phyloP scores from a whole-genome alignment of 2,888 invertebrate genomes.

The Andrena bicolor region DNA sequence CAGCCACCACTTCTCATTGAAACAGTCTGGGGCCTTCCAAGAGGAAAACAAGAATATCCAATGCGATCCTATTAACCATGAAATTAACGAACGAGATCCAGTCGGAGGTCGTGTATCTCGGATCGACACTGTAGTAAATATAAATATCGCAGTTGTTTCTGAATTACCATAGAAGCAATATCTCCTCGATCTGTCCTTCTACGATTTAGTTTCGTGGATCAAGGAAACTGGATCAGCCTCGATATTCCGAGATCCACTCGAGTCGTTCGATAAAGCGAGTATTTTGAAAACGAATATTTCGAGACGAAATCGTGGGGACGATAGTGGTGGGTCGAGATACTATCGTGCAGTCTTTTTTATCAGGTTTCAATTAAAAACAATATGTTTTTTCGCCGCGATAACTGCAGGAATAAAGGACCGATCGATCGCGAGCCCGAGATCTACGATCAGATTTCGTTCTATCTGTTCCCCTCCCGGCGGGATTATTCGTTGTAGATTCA shows the following conservation, averaged over 20 bases:
- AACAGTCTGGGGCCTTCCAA: no score
- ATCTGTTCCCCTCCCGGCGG: neutral
- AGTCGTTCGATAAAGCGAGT: neutral
- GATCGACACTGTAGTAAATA: no score
- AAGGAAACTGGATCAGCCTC: neutral
- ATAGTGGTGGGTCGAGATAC: neutral
- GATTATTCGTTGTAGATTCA: conserved; percentile 16
- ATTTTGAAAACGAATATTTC: neutral
- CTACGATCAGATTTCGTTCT: conserved; percentile 3
- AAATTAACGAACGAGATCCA: no score
- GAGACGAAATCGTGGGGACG: neutral
- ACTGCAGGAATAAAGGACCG: conserved; percentile 2
- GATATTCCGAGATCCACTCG: neutral
- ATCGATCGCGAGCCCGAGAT: conserved; percentile 19
- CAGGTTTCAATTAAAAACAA: conserved; percentile 10
- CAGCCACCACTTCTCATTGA: no score
- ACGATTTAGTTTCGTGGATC: neutral
- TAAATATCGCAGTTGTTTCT: no score
- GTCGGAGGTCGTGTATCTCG: no score
- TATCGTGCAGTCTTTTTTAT: conserved; percentile 27
- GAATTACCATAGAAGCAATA: no score
- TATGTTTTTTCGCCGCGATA: conserved; percentile 38
- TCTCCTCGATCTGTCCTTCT: no score
- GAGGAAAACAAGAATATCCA: no score
- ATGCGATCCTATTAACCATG: no score